phyloP scores from a whole-genome alignment of 2,888 invertebrate species.

The Xestoiulus laeticollis region DNA sequence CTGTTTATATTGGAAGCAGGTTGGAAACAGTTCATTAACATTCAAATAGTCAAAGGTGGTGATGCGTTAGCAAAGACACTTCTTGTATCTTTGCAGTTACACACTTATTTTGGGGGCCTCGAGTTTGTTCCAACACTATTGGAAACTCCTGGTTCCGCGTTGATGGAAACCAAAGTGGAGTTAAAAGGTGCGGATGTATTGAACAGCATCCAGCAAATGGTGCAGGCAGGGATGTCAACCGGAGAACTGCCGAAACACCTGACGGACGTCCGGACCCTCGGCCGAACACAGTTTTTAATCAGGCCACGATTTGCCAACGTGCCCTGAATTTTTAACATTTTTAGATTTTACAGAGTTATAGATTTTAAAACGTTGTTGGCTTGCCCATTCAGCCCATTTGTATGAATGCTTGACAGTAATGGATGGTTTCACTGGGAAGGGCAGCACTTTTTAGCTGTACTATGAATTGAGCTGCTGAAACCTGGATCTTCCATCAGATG shows the following conservation, averaged over 20 bases:
- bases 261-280: slow-evolving; percentile 4
- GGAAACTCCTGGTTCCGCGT: background rate
- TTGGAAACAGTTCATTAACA: background rate
- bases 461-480: background rate
- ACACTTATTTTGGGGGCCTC: background rate
- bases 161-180: background rate
- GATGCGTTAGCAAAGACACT: background rate
- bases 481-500: background rate
- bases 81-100: background rate
- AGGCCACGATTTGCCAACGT: background rate
- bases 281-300: slow-evolving; percentile 1
- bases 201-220: slow-evolving; percentile 32
- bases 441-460: background rate
- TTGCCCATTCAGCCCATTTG: too few species aligned
- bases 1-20: too few species aligned
- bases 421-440: background rate
- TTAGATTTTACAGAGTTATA: background rate
- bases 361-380: background rate
- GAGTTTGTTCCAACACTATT: background rate
- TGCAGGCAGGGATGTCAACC: background rate
- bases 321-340: background rate
- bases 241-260: background rate
- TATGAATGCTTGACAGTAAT: background rate
- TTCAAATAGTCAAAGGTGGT: background rate
- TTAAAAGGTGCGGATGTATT: background rate